Percentiles rank a stretch among this genome's conserved stretches.
Evolutionary conservation across 2,113 vertebrate species (phyloP).

Genomic region (Pygoscelis adeliae): DNA sequence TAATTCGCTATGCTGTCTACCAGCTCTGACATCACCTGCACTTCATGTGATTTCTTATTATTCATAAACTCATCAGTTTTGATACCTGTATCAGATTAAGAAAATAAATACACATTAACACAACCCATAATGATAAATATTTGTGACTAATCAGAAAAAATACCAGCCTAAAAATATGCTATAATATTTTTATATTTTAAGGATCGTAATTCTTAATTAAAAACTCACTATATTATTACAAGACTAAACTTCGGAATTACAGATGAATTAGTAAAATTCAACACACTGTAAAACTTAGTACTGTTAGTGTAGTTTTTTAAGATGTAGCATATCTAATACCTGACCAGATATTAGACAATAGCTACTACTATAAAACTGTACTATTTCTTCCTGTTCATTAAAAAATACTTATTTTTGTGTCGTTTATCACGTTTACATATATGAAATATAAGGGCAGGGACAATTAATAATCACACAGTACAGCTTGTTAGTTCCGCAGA

Average conservation of each 20-base stretch:
- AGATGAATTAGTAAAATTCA: conserved; percentile 12
- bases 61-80: conserved; percentile 92
- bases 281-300: background rate
- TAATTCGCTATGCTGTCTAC: conserved; percentile 78
- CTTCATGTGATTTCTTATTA: conserved; percentile 96
- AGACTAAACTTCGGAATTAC: background rate
- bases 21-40: conserved; percentile 90
- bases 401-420: background rate
- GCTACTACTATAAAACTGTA: background rate
- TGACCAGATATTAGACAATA: background rate
- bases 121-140: background rate
- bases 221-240: background rate
- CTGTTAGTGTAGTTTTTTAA: background rate
- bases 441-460: background rate
- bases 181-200: background rate
- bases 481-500: background rate
- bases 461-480: background rate
- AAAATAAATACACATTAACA: conserved; percentile 14
- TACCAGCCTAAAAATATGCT: background rate
- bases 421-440: background rate
- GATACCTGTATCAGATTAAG: conserved; percentile 63
- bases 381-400: background rate
- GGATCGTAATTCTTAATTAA: background rate
- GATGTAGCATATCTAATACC: background rate
- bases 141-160: background rate